Evolutionary conservation across 2,888 invertebrate genomes (phyloP).

Genomic region (Andrena bicolor): DNA sequence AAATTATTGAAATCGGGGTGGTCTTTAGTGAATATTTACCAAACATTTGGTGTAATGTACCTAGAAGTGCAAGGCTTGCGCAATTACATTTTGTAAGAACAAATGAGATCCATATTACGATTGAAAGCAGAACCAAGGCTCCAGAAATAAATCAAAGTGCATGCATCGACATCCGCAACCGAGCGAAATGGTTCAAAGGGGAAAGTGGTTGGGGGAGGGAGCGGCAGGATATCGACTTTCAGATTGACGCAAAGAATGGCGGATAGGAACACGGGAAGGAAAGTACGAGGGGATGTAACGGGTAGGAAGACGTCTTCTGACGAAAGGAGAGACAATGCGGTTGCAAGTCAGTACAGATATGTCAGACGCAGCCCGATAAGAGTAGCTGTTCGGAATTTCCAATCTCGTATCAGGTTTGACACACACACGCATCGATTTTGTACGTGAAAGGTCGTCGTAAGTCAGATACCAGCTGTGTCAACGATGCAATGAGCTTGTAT

Average conservation of each 20-base stretch:
- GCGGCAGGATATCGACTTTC: conserved; percentile 44
- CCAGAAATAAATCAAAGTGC: not conserved
- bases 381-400: conserved; percentile 60
- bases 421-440: not conserved
- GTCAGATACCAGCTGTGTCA: not conserved
- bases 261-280: not conserved
- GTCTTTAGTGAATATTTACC: no score
- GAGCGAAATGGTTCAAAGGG: conserved; percentile 12
- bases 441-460: conserved; percentile 25
- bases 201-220: not conserved
- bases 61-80: no score
- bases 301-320: conserved; percentile 4
- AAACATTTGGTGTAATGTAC: no score
- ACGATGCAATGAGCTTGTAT: conserved; percentile 3
- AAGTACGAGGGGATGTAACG: conserved; percentile 9
- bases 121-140: not conserved
- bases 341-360: conserved; percentile 40
- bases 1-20: not conserved
- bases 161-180: not conserved
- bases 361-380: conserved; percentile 57
- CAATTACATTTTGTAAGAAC: not conserved
- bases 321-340: conserved; percentile 40
- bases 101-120: not conserved
- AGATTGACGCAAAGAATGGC: conserved; percentile 9
- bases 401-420: conserved; percentile 28